These are phyloP conservation scores for Aptenodytes forsteri DNA, from an alignment of 2,113 vertebrate species.

Conservation along the genomic window DNA sequence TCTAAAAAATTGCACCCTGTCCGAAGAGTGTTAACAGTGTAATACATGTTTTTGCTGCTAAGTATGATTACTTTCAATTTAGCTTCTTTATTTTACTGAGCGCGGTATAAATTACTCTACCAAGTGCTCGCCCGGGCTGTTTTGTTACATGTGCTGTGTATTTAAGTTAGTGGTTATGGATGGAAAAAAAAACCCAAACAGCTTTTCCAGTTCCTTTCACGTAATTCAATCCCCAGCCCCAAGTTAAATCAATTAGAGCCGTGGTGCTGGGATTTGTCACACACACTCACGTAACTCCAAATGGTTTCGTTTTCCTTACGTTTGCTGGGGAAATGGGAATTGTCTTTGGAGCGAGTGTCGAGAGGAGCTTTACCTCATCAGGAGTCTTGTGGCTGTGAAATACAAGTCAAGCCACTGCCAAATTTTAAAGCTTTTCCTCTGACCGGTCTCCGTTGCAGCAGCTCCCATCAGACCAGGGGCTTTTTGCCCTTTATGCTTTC, in stretches of 20 bases:
- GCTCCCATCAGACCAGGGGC: not conserved
- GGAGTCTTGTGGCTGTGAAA: not conserved
- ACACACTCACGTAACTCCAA: not conserved
- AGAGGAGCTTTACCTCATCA: not conserved
- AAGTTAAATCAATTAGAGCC: not conserved
- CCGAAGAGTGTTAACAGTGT: not conserved
- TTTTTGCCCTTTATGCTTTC: not conserved
- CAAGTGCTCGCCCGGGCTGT: not conserved
- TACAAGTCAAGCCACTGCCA: not conserved
- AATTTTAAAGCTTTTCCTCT: not conserved
- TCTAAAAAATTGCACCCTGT: not conserved
- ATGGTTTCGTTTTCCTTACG: not conserved
- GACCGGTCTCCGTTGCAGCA: rapidly evolving
- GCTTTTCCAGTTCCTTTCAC: not conserved
- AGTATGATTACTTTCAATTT: not conserved
- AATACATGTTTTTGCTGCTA: not conserved
- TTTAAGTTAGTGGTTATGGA: not conserved
- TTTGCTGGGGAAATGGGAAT: not conserved
- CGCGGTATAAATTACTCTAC: not conserved
- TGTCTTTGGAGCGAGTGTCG: rapidly evolving
- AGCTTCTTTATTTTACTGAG: not conserved
- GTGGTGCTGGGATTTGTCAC: not conserved
- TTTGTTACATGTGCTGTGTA: not conserved
- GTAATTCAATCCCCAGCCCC: not conserved
- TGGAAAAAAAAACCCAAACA: not conserved